Evolutionary conservation across 2,888 invertebrate genomes (phyloP).

Genomic region (Sericinus montela): DNA sequence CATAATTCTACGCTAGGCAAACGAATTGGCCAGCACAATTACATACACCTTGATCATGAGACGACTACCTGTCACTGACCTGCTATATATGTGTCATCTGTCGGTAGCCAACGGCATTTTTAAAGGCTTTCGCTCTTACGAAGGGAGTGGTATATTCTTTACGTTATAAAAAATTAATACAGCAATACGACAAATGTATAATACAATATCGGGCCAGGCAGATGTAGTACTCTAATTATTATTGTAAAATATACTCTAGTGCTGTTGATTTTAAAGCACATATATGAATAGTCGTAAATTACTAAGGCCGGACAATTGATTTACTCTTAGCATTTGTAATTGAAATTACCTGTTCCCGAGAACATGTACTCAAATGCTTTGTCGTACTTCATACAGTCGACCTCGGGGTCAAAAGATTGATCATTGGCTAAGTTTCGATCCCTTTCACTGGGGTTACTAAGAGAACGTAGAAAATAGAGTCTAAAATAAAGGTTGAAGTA

Average conservation of each 20-base stretch:
- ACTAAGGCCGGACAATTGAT: not conserved
- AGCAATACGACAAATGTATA: too few relatives aligned
- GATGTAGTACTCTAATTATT: not conserved
- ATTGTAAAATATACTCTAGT: not conserved
- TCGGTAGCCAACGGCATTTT: too few relatives aligned
- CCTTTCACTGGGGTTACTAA: slow-evolving; percentile 6
- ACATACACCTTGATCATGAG: too few relatives aligned
- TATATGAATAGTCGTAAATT: not conserved
- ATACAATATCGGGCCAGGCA: too few relatives aligned
- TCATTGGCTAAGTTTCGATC: slow-evolving; percentile 4
- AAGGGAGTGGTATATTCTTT: too few relatives aligned
- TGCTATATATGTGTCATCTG: too few relatives aligned
- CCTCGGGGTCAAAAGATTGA: slow-evolving; percentile 9
- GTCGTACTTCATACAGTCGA: slow-evolving; percentile 7
- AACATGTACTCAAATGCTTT: not conserved
- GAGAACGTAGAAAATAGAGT: not conserved
- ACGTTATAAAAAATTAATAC: not conserved
- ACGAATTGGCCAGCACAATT: too few relatives aligned
- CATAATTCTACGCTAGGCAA: too few relatives aligned
- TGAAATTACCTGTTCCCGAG: not conserved
- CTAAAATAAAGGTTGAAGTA: too few relatives aligned
- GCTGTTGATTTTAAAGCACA: too few relatives aligned
- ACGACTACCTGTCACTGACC: too few relatives aligned
- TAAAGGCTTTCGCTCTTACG: not conserved
- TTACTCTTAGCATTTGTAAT: slow-evolving; percentile 5